These are phyloP conservation scores for Myoxocephalus aenaeus DNA, from an alignment of 2,797 vertebrate species.

Conservation along the genomic window DNA sequence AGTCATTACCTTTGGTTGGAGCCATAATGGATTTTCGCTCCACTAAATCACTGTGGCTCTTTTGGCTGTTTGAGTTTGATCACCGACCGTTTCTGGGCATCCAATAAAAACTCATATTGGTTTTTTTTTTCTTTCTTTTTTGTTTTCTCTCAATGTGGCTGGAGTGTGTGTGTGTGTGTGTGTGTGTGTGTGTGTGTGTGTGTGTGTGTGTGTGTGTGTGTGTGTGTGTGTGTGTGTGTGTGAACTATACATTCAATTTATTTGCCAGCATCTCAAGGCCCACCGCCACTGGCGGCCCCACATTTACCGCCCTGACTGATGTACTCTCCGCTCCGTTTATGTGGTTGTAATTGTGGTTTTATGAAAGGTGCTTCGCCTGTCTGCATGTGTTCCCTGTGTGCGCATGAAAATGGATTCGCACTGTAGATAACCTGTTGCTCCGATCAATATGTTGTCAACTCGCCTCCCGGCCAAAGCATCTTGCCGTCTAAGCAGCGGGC, in stretches of 20 bases:
- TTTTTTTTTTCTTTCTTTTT: constrained; percentile 42
- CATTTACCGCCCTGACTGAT: constrained; percentile 58
- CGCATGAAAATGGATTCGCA: background rate
- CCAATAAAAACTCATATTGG: constrained; percentile 73
- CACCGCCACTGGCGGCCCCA: constrained; percentile 36
- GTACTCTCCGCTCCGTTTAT: constrained; percentile 42
- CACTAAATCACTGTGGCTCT: constrained; percentile 81
- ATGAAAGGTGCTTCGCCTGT: constrained; percentile 41
- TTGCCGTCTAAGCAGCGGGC: constrained; percentile 36
- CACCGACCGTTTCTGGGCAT: constrained; percentile 77
- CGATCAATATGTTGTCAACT: constrained; percentile 56
- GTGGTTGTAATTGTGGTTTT: constrained; percentile 50
- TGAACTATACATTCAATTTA: constrained; percentile 61
- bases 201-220: constrained; percentile 4
- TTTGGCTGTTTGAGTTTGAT: constrained; percentile 82
- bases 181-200: constrained; percentile 2
- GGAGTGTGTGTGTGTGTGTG: background rate
- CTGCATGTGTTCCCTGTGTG: background rate
- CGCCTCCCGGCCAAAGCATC: constrained; percentile 39
- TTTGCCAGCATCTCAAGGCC: constrained; percentile 70
- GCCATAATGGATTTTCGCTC: constrained; percentile 82
- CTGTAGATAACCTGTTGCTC: constrained; percentile 23
- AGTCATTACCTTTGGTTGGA: constrained; percentile 85
- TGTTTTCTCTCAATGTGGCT: constrained; percentile 46
- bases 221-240: background rate